Evolutionary conservation across 1,140 invertebrate species (phyloP), one percentile per base, ranked within the genome.

Genomic region (Cotesia typhae): DNA sequence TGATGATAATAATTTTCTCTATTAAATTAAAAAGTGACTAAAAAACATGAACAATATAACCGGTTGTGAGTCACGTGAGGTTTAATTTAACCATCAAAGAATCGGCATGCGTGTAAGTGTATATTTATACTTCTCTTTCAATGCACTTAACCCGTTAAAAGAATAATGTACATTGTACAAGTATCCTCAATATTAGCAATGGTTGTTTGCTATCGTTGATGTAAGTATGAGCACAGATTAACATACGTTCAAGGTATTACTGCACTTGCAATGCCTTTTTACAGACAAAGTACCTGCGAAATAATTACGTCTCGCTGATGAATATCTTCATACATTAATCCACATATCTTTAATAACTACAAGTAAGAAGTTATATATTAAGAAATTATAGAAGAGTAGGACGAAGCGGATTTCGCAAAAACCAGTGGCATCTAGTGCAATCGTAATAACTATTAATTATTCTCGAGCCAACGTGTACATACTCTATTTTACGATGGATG

Each of bases 361-460:
- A 59, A 52, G 36, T 36, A 60, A 67, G 51, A 59, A 38, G n/a
- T 47, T 66, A 60, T 55, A 74, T 28, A 52, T 12, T 55, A 53
- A 63, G n/a, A 14, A 64, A 38, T 28, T 12, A 68, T 2, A 67
- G 12, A 9, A 47, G 17, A 57, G 37, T 17, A 60, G 28, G 53
- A 14, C 28, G 17, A 36, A 61, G 57, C 12, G 52, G 4, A 74
- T 78, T 76, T 79, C 76, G 77, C 76, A 78, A 79, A 72, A 6
- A 7, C 75, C 76, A 76, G 74, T 78, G 72, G 38, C 76, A 78
- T 74, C 64, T 68, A 75, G 67, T 75, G 76, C 79, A 78, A 81
- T 77, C 78, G 41, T 75, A 70, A 76, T 77, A 72, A 78, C 77
- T 70, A 79, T 75, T 71, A 76, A 78, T 75, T 70, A 73, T 73